Conservation (phyloP, 2,797 vertebrate species). For the Meda fulgida region DNA sequence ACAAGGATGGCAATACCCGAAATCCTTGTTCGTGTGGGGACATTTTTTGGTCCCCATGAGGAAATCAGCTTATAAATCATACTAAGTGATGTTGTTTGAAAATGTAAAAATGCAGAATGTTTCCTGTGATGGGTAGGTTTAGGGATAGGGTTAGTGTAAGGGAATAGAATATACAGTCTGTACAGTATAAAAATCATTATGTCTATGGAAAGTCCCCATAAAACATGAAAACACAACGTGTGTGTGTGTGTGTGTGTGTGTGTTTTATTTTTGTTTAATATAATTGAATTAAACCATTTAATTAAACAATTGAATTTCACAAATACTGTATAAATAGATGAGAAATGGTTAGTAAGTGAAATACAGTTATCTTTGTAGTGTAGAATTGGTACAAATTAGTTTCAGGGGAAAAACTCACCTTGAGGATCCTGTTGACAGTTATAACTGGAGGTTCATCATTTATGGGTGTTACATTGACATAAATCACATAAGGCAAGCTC, state of each 20-base stretch:
- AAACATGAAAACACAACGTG: too few species aligned
- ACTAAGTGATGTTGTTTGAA: too few species aligned
- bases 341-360: neutral
- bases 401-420: constrained; percentile 71
- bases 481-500: constrained; percentile 79
- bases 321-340: neutral
- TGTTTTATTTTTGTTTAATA: neutral
- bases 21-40: too few species aligned
- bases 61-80: too few species aligned
- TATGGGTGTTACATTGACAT: constrained; percentile 79
- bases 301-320: neutral
- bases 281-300: neutral
- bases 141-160: too few species aligned
- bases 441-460: constrained; percentile 86
- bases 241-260: neutral
- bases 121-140: too few species aligned
- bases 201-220: too few species aligned
- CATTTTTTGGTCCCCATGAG: too few species aligned
- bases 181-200: too few species aligned
- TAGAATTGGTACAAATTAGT: neutral
- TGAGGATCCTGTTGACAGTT: constrained; percentile 81
- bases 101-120: too few species aligned
- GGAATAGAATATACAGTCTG: too few species aligned
- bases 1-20: too few species aligned
- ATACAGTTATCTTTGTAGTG: neutral